Conservation (phyloP, 2,888 invertebrate species). For the Agrotis exclamationis region DNA sequence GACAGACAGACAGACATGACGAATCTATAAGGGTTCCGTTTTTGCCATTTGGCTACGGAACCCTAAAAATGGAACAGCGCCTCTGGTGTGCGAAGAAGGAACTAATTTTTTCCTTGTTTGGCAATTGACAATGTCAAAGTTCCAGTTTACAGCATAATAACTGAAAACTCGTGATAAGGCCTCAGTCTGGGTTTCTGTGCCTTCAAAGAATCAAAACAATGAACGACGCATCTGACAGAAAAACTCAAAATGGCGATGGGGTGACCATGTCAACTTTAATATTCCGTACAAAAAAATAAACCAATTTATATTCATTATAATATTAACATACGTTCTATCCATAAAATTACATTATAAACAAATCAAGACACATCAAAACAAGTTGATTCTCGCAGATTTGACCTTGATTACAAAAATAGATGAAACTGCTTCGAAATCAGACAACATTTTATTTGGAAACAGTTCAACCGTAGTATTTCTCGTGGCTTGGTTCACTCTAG, state of each 20-base stretch:
- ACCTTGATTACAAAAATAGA: slow-evolving; percentile 57
- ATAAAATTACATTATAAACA: slow-evolving; percentile 13
- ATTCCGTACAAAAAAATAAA: not conserved
- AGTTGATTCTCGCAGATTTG: slow-evolving; percentile 12
- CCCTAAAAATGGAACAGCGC: too few species aligned
- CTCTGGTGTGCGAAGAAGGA: too few species aligned
- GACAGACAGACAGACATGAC: too few species aligned
- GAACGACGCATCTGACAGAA: not conserved
- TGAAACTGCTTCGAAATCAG: slow-evolving; percentile 31
- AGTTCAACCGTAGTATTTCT: not conserved
- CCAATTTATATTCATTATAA: not conserved
- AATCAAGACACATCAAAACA: slow-evolving; percentile 21
- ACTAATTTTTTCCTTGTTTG: too few species aligned
- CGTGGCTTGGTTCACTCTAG: slow-evolving; percentile 25
- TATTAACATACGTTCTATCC: not conserved
- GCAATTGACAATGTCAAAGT: too few species aligned
- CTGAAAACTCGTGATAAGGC: too few species aligned
- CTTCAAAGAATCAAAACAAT: too few species aligned
- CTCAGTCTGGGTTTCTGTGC: too few species aligned
- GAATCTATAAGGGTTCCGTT: too few species aligned
- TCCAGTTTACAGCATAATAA: too few species aligned
- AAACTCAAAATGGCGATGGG: not conserved
- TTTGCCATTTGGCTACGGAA: too few species aligned
- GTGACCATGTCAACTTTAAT: not conserved
- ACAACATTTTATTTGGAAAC: slow-evolving; percentile 42